Conservation (phyloP, 2,113 vertebrate species). For the Phaethornis superciliosus region DNA sequence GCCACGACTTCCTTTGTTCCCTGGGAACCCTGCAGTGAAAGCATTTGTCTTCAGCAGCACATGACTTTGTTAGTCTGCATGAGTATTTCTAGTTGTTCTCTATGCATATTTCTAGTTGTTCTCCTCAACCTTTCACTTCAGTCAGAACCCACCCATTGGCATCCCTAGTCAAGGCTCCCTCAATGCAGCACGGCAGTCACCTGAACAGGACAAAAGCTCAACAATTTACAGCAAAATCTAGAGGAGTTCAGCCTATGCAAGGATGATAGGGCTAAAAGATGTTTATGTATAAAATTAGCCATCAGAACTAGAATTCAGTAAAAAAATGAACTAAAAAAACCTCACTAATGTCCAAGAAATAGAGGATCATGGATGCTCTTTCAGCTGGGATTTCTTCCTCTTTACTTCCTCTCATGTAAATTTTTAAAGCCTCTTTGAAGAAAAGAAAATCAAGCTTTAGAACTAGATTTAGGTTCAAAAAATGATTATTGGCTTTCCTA, state of each 20-base stretch:
- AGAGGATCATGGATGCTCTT: background rate
- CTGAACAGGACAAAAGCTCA: background rate
- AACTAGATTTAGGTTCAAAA: background rate
- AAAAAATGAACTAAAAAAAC: background rate
- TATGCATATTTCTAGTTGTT: background rate
- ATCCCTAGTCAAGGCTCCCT: background rate
- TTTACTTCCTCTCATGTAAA: background rate
- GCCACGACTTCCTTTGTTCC: background rate
- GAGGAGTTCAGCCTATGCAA: background rate
- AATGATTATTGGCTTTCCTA: background rate
- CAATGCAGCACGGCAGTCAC: background rate
- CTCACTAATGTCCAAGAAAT: background rate
- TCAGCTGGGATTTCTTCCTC: background rate
- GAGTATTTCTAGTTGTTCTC: background rate
- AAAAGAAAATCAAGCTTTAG: background rate
- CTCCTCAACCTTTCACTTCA: background rate
- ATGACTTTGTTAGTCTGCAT: background rate
- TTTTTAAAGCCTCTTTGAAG: background rate
- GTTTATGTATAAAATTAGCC: background rate
- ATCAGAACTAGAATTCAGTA: background rate
- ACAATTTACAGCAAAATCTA: background rate
- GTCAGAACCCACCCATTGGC: fast-evolving
- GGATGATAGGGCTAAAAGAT: background rate
- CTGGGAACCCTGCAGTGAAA: background rate
- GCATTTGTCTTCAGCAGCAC: background rate